Evolutionary conservation across 2,888 invertebrate genomes (phyloP).

Genomic region (Nudaria mundana): DNA sequence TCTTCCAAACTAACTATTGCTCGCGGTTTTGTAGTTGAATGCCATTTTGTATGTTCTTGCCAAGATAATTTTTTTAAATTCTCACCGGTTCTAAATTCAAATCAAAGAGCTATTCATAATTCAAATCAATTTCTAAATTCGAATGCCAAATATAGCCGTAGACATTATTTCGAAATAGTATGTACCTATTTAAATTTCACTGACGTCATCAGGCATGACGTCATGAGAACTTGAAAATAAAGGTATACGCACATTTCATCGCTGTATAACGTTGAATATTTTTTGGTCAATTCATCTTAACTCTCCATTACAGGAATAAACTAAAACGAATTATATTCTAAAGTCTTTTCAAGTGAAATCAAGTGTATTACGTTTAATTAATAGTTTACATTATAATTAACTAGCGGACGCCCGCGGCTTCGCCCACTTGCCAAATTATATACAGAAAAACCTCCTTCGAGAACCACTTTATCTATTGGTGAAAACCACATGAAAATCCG

Average conservation of each 20-base stretch:
- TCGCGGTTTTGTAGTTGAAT: constrained; percentile 23
- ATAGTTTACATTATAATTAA: too few relatives aligned
- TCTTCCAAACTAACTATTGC: constrained; percentile 20
- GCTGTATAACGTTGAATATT: not conserved
- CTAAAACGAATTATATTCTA: too few relatives aligned
- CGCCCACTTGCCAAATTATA: too few relatives aligned
- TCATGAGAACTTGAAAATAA: constrained; percentile 4
- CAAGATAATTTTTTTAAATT: constrained; percentile 19
- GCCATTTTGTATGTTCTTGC: constrained; percentile 22
- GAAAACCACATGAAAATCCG: too few relatives aligned
- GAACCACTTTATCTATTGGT: too few relatives aligned
- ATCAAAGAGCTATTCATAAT: not conserved
- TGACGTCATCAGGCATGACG: constrained; percentile 9
- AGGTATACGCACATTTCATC: constrained; percentile 3
- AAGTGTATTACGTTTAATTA: too few relatives aligned
- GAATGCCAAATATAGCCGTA: constrained; percentile 10
- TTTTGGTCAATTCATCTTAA: too few relatives aligned
- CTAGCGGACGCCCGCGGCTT: too few relatives aligned
- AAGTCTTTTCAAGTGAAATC: too few relatives aligned
- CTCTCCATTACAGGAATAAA: too few relatives aligned
- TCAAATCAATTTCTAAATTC: constrained; percentile 6
- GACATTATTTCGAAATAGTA: constrained; percentile 17
- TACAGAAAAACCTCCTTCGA: too few relatives aligned
- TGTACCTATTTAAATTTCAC: constrained; percentile 10
- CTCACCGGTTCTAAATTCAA: not conserved